A percentile compares a stretch with the other conserved stretches of the same genome.
Evolutionary conservation across 2,113 vertebrate genomes (phyloP).

Genomic region (Ginglymostoma cirratum): DNA sequence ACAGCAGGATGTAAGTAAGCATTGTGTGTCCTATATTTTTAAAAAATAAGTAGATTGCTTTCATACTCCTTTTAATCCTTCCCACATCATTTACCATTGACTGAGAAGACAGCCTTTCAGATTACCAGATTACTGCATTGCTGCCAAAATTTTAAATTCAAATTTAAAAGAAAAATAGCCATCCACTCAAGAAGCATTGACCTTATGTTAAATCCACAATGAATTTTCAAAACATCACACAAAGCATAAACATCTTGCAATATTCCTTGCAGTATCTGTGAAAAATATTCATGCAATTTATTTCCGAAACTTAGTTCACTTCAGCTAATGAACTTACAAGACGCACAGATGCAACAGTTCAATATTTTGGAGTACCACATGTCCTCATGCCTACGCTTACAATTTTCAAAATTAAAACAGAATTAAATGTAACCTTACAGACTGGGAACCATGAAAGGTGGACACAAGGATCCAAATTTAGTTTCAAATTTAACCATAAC

Average conservation of each 20-base stretch:
- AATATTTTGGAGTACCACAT: background rate
- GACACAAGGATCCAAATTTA: background rate
- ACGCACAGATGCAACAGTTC: background rate
- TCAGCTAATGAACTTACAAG: background rate
- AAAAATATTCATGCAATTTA: background rate
- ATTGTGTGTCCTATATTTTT: background rate
- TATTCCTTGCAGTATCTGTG: background rate
- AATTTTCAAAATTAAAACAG: background rate
- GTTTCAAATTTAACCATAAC: background rate
- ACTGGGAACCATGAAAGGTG: background rate
- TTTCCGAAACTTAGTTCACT: background rate
- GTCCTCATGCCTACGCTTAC: background rate
- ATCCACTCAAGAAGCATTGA: background rate
- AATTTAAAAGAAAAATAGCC: background rate
- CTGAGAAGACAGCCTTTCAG: background rate
- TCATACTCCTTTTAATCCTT: background rate
- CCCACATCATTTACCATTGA: background rate
- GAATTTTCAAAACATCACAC: background rate
- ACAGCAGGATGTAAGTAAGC: background rate
- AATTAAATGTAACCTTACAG: background rate
- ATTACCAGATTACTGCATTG: background rate
- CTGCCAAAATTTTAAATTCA: background rate
- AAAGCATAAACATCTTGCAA: background rate
- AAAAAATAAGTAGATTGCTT: background rate
- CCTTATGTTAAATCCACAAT: background rate